Evolutionary conservation across 1,140 invertebrate species (phyloP).

Genomic region (Aphaenogaster ashmeadi): DNA sequence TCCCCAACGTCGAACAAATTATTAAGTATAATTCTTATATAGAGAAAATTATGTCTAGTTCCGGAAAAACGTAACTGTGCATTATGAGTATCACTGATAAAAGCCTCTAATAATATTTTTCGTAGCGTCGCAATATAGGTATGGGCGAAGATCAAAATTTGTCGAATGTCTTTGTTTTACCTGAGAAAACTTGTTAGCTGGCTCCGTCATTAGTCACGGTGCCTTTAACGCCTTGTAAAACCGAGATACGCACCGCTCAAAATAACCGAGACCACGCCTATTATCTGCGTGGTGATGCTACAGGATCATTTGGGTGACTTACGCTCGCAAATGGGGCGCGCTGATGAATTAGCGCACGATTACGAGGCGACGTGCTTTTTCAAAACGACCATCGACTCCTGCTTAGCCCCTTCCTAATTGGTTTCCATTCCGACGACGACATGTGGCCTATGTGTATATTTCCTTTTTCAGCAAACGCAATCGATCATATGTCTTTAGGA

Average conservation of each 20-base stretch:
- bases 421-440: slow-evolving; percentile 29
- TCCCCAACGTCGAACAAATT: background rate
- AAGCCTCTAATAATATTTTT: background rate
- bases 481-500: slow-evolving; percentile 6
- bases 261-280: slow-evolving; percentile 64
- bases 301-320: slow-evolving; percentile 56
- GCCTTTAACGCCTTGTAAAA: slow-evolving; percentile 71
- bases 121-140: background rate
- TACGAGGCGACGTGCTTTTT: slow-evolving; percentile 47
- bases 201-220: slow-evolving; percentile 57
- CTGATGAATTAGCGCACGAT: slow-evolving; percentile 57
- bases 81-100: background rate
- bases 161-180: slow-evolving; percentile 47
- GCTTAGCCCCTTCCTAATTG: slow-evolving; percentile 37
- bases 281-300: slow-evolving; percentile 28
- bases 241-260: slow-evolving; percentile 56
- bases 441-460: slow-evolving; percentile 19
- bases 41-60: background rate
- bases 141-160: slow-evolving; percentile 17
- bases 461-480: slow-evolving; percentile 29
- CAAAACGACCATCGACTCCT: slow-evolving; percentile 32
- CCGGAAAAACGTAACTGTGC: background rate
- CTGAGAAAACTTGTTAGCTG: slow-evolving; percentile 56
- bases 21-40: background rate
- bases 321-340: slow-evolving; percentile 52